Evolutionary conservation across 2,888 invertebrate genomes (phyloP).

Genomic region (Galeruca laticollis): DNA sequence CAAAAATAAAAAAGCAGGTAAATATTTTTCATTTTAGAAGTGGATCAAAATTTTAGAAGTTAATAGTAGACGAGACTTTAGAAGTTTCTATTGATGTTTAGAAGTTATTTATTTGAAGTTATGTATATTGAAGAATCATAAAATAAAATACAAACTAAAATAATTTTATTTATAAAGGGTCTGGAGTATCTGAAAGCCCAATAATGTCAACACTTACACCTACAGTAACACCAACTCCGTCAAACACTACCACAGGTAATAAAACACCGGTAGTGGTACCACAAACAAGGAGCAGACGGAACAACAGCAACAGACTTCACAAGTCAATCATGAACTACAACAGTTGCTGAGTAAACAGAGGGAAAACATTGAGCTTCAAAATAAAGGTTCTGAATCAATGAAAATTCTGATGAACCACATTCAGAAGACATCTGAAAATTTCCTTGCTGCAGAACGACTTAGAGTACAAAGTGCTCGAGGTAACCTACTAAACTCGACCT

Average conservation of each 20-base stretch:
- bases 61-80: not conserved
- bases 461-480: conserved; percentile 6
- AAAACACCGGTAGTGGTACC: not conserved
- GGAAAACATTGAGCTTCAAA: conserved; percentile 12
- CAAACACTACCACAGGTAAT: not conserved
- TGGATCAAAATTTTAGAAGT: not conserved
- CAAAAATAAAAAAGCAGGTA: not conserved
- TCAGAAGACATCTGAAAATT: conserved; percentile 14
- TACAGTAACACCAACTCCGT: not conserved
- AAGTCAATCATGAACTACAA: conserved; percentile 2
- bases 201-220: conserved; percentile 13
- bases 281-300: not conserved
- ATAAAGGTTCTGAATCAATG: conserved; percentile 13
- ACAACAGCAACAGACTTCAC: not conserved
- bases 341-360: not conserved
- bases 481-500: not conserved
- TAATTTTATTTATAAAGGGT: conserved; percentile 16
- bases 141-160: conserved; percentile 14
- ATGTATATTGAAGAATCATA: not conserved
- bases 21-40: not conserved
- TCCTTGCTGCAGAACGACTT: not conserved
- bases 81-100: too few species aligned
- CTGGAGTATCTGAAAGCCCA: conserved; percentile 9
- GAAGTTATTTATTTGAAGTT: conserved; percentile 5
- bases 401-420: conserved; percentile 16